These are phyloP conservation scores for Rousettus leschenaultii DNA, from an alignment of 2,113 vertebrate genomes.

Conservation along the genomic window DNA sequence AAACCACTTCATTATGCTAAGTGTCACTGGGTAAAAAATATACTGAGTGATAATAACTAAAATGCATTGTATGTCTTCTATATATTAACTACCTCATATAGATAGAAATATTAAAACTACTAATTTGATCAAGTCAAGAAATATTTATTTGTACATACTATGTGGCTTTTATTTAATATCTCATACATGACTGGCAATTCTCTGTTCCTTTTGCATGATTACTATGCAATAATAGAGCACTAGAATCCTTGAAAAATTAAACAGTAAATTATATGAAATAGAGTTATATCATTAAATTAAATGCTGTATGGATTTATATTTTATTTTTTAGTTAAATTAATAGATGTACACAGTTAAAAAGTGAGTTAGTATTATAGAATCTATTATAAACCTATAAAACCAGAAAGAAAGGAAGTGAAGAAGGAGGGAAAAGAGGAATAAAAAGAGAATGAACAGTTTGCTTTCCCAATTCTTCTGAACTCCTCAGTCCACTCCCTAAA, in stretches of 20 bases:
- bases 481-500: fast-evolving
- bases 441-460: neutral
- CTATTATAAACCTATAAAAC: neutral
- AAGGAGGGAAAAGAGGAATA: neutral
- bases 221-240: neutral
- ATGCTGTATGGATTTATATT: neutral
- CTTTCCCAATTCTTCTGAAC: neutral
- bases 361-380: neutral
- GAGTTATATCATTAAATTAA: neutral
- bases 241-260: neutral
- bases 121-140: neutral
- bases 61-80: neutral
- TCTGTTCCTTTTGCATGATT: neutral
- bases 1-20: neutral
- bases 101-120: neutral
- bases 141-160: neutral
- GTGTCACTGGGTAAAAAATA: neutral
- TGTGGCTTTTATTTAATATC: neutral
- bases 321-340: neutral
- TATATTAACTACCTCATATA: neutral
- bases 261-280: neutral
- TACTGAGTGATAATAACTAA: neutral
- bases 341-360: neutral
- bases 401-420: neutral
- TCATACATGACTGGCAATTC: neutral